phyloP scores from a whole-genome alignment of 2,113 vertebrate species.

The Podiceps cristatus region DNA sequence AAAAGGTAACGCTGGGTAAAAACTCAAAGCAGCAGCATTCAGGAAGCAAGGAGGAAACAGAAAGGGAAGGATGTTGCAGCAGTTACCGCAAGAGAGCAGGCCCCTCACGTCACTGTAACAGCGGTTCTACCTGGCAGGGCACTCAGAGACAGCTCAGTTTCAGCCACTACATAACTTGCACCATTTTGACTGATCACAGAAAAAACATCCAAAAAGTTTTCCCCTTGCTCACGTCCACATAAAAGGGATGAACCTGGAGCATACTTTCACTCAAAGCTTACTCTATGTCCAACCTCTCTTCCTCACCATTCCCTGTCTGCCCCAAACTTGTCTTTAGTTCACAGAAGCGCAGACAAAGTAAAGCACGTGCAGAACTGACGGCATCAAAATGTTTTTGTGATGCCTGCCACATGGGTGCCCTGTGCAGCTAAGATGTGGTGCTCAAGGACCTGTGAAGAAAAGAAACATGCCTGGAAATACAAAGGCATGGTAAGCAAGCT shows the following conservation, averaged over 20 bases:
- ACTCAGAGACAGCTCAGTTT: background rate
- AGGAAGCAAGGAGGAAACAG: background rate
- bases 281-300: background rate
- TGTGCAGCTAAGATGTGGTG: rapidly evolving
- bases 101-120: background rate
- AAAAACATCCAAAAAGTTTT: background rate
- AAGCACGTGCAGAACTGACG: background rate
- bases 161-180: background rate
- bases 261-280: background rate
- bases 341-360: background rate
- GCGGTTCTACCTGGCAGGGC: background rate
- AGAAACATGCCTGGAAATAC: background rate
- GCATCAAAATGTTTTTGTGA: background rate
- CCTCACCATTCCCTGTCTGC: background rate
- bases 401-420: background rate
- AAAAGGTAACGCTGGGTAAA: background rate
- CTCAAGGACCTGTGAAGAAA: background rate
- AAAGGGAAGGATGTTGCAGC: background rate
- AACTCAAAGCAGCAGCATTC: background rate
- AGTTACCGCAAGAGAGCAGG: background rate
- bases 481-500: background rate
- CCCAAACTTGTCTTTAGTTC: background rate
- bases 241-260: background rate
- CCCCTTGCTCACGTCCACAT: background rate
- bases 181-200: background rate